phyloP scores from a whole-genome alignment of 2,113 vertebrate species.

The Cynocephalus volans region DNA sequence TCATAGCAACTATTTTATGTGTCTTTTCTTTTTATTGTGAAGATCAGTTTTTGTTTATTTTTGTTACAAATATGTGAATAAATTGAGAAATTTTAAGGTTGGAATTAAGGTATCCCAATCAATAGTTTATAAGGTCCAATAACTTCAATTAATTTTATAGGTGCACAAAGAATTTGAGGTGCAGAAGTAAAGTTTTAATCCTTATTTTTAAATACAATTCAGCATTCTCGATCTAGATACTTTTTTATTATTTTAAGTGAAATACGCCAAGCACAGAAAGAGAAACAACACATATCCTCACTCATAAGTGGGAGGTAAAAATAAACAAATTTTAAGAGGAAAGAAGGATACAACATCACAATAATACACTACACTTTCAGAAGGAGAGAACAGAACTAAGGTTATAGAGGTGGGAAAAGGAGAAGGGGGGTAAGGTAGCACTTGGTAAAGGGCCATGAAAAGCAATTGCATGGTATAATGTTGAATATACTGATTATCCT shows the following conservation, averaged over 20 bases:
- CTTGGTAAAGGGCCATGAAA: too few relatives aligned
- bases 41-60: neutral
- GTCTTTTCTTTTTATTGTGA: neutral
- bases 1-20: neutral
- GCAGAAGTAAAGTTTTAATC: neutral
- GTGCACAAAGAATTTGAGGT: neutral
- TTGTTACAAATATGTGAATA: neutral
- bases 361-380: too few relatives aligned
- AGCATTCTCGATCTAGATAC: neutral
- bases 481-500: too few relatives aligned
- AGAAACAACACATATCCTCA: too few relatives aligned
- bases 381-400: too few relatives aligned
- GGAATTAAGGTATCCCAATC: neutral
- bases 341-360: too few relatives aligned
- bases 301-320: too few relatives aligned
- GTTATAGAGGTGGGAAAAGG: too few relatives aligned
- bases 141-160: neutral
- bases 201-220: neutral
- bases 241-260: neutral
- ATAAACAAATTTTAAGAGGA: too few relatives aligned
- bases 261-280: too few relatives aligned
- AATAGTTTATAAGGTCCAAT: neutral
- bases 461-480: too few relatives aligned
- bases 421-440: too few relatives aligned
- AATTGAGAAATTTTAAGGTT: neutral